A percentile compares a stretch with the other conserved stretches of the same genome.
Conservation (phyloP, 1,140 invertebrate genomes). For the Bilobella aurantiaca region DNA sequence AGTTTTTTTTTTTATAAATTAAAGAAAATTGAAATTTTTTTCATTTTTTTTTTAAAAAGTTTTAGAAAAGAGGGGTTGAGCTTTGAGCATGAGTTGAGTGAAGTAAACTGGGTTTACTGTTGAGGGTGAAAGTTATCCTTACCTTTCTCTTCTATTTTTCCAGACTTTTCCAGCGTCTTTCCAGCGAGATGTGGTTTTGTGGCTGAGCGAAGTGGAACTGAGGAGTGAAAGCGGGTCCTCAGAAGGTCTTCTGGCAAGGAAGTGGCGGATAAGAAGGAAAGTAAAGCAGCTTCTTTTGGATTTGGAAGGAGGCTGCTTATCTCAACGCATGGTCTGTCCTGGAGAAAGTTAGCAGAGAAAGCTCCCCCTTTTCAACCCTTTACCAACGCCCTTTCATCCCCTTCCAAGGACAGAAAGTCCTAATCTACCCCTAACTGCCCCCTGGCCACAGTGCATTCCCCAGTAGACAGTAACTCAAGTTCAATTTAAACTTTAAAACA, state of each 20-base stretch:
- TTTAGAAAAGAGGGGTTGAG: too few species aligned
- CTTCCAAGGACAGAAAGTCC: background rate
- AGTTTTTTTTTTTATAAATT: too few species aligned
- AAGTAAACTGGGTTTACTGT: too few species aligned
- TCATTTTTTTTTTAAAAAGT: too few species aligned
- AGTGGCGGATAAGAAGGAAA: background rate
- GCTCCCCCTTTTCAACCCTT: constrained; percentile 5
- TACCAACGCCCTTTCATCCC: background rate
- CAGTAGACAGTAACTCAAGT: too few species aligned
- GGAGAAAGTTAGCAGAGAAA: background rate
- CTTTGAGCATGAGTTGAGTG: too few species aligned
- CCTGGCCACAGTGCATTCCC: too few species aligned
- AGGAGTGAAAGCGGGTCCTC: background rate
- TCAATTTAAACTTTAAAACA: too few species aligned
- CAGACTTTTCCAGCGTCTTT: too few species aligned
- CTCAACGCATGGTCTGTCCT: background rate
- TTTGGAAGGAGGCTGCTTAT: background rate
- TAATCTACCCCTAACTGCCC: too few species aligned
- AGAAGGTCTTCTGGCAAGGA: background rate
- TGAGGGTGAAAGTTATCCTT: too few species aligned
- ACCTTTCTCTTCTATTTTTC: background rate
- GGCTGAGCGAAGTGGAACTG: background rate
- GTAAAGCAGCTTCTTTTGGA: background rate
- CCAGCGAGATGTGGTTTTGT: background rate
- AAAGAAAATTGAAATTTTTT: too few species aligned